Percentiles rank a stretch among this genome's conserved stretches.
phyloP scores from a whole-genome alignment of 2,797 vertebrate species.

The Cirrhinus mrigala region DNA sequence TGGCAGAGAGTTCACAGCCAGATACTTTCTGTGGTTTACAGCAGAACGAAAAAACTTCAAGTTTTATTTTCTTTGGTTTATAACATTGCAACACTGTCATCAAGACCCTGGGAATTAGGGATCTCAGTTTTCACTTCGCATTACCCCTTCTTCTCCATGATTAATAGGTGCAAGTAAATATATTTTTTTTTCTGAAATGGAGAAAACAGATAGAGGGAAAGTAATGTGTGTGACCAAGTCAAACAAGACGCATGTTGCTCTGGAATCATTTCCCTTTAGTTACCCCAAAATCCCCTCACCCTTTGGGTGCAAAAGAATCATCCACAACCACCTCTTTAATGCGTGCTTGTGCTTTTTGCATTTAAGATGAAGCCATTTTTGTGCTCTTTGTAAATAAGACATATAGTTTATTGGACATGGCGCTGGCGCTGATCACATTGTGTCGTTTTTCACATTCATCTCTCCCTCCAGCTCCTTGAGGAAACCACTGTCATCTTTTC shows the following conservation, averaged over 20 bases:
- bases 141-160: constrained; percentile 50
- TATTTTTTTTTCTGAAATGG: constrained; percentile 50
- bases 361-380: constrained; percentile 22
- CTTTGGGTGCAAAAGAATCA: constrained; percentile 40
- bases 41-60: constrained; percentile 52
- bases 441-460: constrained; percentile 32
- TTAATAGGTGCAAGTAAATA: constrained; percentile 61
- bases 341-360: constrained; percentile 51
- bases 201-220: constrained; percentile 53
- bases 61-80: constrained; percentile 59
- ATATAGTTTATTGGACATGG: constrained; percentile 40
- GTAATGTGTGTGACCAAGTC: constrained; percentile 53
- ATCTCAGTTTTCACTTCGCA: constrained; percentile 58
- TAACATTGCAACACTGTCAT: constrained; percentile 57
- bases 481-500: constrained; percentile 35
- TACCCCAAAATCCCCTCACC: constrained; percentile 37
- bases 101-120: constrained; percentile 52
- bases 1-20: constrained; percentile 39
- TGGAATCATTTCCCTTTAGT: constrained; percentile 34
- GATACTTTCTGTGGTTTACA: constrained; percentile 45
- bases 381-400: constrained; percentile 47
- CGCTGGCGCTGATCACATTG: constrained; percentile 30
- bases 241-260: constrained; percentile 49
- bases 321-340: constrained; percentile 29
- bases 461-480: constrained; percentile 8